Conservation (phyloP, 2,888 invertebrate species). For the Amblyjoppa fuscipennis region DNA sequence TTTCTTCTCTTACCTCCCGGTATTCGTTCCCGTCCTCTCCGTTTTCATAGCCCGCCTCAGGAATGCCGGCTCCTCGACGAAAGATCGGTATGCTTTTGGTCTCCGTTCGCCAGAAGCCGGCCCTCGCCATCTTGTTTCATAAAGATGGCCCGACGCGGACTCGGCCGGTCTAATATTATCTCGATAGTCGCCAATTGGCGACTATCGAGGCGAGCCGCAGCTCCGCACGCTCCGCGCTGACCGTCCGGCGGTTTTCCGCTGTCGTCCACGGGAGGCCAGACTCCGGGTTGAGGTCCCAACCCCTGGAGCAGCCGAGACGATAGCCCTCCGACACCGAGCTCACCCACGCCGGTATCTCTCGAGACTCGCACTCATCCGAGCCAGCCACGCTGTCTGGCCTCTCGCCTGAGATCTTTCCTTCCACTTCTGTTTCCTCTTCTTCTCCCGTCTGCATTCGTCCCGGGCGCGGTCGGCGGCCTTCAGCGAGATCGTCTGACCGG, state of each 20-base stretch:
- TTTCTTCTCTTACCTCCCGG: slow-evolving; percentile 65
- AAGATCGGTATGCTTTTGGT: slow-evolving; percentile 72
- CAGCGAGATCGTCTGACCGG: slow-evolving; percentile 34
- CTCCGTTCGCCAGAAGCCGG: slow-evolving; percentile 23
- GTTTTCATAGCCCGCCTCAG: slow-evolving; percentile 68
- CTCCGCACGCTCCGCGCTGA: not conserved
- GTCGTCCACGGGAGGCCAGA: slow-evolving; percentile 68
- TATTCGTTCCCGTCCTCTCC: slow-evolving; percentile 63
- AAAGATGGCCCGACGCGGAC: not conserved
- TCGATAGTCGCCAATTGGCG: not conserved
- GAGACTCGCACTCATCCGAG: slow-evolving; percentile 68
- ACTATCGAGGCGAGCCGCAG: not conserved
- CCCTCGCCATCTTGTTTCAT: slow-evolving; percentile 24
- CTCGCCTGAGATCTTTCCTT: slow-evolving; percentile 38
- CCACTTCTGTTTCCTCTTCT: not conserved
- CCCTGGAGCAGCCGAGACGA: slow-evolving; percentile 73
- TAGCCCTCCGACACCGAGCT: slow-evolving; percentile 74
- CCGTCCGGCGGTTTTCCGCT: slow-evolving; percentile 2
- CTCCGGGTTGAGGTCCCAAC: slow-evolving; percentile 74
- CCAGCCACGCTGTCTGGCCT: slow-evolving; percentile 78
- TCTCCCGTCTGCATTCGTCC: slow-evolving; percentile 2
- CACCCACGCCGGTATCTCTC: slow-evolving; percentile 48
- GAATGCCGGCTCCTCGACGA: slow-evolving; percentile 74
- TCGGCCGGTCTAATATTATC: slow-evolving; percentile 39
- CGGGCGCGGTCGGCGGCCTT: slow-evolving; percentile 39